phyloP scores from a whole-genome alignment of 2,888 invertebrate species.

The Allacma fusca region DNA sequence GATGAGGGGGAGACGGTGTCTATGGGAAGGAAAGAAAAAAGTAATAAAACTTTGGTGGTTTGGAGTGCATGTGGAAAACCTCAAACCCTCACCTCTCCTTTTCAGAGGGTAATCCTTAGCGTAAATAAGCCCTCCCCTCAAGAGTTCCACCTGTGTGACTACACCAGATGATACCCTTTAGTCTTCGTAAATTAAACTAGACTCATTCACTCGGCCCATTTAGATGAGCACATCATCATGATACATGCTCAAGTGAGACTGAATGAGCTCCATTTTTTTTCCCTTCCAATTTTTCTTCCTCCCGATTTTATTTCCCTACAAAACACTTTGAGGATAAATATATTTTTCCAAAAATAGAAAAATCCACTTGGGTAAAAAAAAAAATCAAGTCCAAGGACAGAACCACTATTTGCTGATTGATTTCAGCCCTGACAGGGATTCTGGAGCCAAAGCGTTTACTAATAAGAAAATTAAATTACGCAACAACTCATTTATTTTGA shows the following conservation, averaged over 20 bases:
- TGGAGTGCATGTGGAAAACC: neutral
- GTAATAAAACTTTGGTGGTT: conserved; percentile 5
- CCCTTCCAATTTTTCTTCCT: too few species aligned
- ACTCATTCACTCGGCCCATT: neutral
- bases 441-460: neutral
- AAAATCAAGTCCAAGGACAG: too few species aligned
- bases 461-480: conserved; percentile 3
- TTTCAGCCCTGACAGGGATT: too few species aligned
- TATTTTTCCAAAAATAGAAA: too few species aligned
- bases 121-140: neutral
- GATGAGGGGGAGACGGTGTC: neutral
- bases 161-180: neutral
- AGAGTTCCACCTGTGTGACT: neutral
- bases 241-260: too few species aligned
- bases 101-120: neutral
- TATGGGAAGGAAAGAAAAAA: neutral
- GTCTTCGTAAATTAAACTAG: neutral
- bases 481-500: neutral
- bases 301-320: too few species aligned
- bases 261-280: too few species aligned
- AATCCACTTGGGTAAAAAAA: too few species aligned
- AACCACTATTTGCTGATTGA: too few species aligned
- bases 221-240: neutral
- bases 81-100: neutral
- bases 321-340: too few species aligned